Base-by-base conservation (phyloP, 2,888 invertebrate genomes). In the Gnatocerus cornutus region DNA sequence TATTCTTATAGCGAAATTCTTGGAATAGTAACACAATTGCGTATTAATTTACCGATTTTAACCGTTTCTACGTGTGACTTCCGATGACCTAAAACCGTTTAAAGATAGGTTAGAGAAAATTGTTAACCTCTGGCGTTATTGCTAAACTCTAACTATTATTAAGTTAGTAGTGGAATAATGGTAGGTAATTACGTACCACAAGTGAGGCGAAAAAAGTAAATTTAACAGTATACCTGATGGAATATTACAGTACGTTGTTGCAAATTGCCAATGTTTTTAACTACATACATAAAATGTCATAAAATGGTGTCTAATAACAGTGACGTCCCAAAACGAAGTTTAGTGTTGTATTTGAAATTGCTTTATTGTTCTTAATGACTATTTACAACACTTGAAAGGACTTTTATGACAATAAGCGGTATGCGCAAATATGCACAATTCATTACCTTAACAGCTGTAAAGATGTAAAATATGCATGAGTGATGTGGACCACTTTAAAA, bases 71-170 rank as follows among this genome's bases (percentile, higher is more conserved):
- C 46, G 46, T 46, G 46, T 13, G 46, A 46, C 46, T 46, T 46
- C 46, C 16, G 46, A 46, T 46, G 46, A 46, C 46, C 46, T 46
- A 46, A 43, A 46, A 46, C 27, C 3, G n/a, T 46, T 46, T 21
- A 46, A 46, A 27, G 46, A 9, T 27, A 16, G 9, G 16, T 46
- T 16, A n/a, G 16, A 46, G 46, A 16, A 46, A 46, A 46, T 46
- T 16, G 46, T 3, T 46, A 46, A 21, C 27, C 46, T 46, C n/a
- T 3, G 2, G 13, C 27, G 16, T 16, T 16, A 27, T 46, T 16
- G 41, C 41, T 41, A 37, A 37, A 37, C n/a, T 37, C 9, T n/a
- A 37, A 37, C 37, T 37, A 37, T 37, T 37, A n/a, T 37, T n/a
- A 41, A 41, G 41, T 41, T 41, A 41, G 41, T 41, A 41, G 41